Evolutionary conservation across 2,113 vertebrate genomes (phyloP), one percentile per base, ranked within the genome.

Genomic region (Scytalopus superciliaris): DNA sequence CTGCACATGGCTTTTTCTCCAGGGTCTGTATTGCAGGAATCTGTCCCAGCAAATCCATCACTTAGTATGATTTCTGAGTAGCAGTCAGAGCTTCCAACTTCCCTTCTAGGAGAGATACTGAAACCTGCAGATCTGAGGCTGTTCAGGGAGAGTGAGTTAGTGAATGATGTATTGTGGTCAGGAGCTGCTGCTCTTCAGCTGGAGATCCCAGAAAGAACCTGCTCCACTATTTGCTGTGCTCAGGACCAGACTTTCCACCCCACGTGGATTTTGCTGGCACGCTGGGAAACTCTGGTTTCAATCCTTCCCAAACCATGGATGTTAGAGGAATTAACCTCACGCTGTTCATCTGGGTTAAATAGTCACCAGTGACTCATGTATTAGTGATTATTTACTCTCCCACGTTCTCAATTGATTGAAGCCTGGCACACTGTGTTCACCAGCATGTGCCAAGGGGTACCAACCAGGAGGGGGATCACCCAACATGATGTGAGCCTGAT

Each of bases 111-210:
- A 67, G 21, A 74, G 55, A 47, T 9, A 28, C 64, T 19, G 42
- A 62, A 74, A n/a, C 45, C 50, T 40, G 45, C 1, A 5, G 59
- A 42, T 40, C 44, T 53, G 83, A 60, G n/a, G 67, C 83, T 52
- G 49, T 6, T 35, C 37, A 33, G 44, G 57, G 25, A 74, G 56
- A 42, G 31, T 1, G 23, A 87, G 66, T 49, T 75, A 31, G 30
- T 16, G 53, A 25, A 31, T 2, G 28, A 73, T 44, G 42, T 17
- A 4, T 0, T 23, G 28, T 55, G 66, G 13, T 31, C 3, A 15
- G 80, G 72, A 89, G 33, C 67, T 60, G 89, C 84, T 76, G 94
- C 76, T 80, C 44, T 76, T 50, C 44, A 59, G 80, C 49, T 87
- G 59, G 24, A 50, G 21, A 69, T 40, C 22, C 37, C 77, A 40